These are phyloP conservation scores for Ganaspis brasiliensis DNA, from an alignment of 2,888 invertebrate species.

Conservation along the genomic window DNA sequence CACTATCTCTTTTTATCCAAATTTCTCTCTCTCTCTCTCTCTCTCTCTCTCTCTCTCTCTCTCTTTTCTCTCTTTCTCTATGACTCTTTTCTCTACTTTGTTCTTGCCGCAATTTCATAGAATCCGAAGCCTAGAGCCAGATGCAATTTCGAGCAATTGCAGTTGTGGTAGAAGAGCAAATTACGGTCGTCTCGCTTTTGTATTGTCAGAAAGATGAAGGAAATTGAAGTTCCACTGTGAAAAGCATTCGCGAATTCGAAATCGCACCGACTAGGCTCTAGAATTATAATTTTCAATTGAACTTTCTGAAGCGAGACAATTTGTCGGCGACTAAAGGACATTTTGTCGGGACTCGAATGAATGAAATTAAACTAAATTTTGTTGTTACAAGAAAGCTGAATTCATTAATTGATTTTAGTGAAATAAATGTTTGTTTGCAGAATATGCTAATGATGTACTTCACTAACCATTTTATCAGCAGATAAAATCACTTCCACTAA, in stretches of 20 bases:
- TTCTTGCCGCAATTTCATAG: conserved; percentile 13
- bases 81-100: conserved; percentile 24
- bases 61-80: conserved; percentile 13
- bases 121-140: conserved; percentile 28
- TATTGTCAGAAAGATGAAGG: conserved; percentile 39
- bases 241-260: conserved; percentile 28
- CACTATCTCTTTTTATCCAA: conserved; percentile 11
- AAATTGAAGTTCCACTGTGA: conserved; percentile 39
- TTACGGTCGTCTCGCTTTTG: conserved; percentile 45
- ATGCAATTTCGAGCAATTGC: conserved; percentile 43
- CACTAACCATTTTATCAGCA: not conserved
- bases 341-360: too few species aligned
- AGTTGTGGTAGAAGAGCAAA: conserved; percentile 55
- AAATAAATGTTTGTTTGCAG: too few species aligned
- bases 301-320: conserved; percentile 31
- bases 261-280: conserved; percentile 17
- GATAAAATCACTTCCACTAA: not conserved
- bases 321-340: not conserved
- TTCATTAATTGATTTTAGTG: too few species aligned
- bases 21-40: not conserved
- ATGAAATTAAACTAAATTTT: too few species aligned
- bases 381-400: too few species aligned
- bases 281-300: conserved; percentile 33
- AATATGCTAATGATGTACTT: too few species aligned
- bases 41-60: not conserved